phyloP scores from a whole-genome alignment of 2,888 invertebrate genomes.

The Rosalia funebris region DNA sequence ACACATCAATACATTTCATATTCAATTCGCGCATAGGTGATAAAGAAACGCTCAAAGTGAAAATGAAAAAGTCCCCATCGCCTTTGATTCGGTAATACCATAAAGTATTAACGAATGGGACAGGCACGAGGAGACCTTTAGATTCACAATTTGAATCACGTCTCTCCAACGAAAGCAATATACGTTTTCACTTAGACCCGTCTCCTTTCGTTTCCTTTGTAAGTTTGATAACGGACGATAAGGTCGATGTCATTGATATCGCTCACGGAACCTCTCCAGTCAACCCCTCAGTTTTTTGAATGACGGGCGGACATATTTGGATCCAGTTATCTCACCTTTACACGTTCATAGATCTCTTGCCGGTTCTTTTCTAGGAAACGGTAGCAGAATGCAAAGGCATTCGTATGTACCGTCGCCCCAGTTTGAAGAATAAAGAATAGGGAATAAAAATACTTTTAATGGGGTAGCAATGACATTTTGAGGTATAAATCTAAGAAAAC shows the following conservation, averaged over 20 bases:
- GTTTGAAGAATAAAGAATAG: too few relatives aligned
- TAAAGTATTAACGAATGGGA: constrained; percentile 24
- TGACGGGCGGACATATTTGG: not conserved
- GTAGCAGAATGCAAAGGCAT: too few relatives aligned
- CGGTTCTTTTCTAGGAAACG: too few relatives aligned
- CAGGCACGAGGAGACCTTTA: not conserved
- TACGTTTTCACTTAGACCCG: constrained; percentile 37
- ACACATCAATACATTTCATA: constrained; percentile 3
- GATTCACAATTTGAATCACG: constrained; percentile 37
- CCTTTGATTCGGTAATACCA: constrained; percentile 19
- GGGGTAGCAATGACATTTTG: too few relatives aligned
- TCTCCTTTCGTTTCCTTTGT: constrained; percentile 32
- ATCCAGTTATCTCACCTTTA: constrained; percentile 3
- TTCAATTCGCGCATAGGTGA: not conserved
- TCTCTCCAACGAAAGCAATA: constrained; percentile 34
- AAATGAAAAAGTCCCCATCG: constrained; percentile 7
- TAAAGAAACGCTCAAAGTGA: constrained; percentile 8
- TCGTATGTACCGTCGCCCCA: too few relatives aligned
- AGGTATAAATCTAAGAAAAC: too few relatives aligned
- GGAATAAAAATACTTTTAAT: too few relatives aligned
- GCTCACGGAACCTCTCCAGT: constrained; percentile 15
- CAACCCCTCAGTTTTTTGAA: constrained; percentile 4
- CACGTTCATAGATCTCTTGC: not conserved
- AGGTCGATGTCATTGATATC: constrained; percentile 31
- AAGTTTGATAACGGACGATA: constrained; percentile 32